Conservation (phyloP, 1,140 invertebrate species). For the Hirudo medicinalis region DNA sequence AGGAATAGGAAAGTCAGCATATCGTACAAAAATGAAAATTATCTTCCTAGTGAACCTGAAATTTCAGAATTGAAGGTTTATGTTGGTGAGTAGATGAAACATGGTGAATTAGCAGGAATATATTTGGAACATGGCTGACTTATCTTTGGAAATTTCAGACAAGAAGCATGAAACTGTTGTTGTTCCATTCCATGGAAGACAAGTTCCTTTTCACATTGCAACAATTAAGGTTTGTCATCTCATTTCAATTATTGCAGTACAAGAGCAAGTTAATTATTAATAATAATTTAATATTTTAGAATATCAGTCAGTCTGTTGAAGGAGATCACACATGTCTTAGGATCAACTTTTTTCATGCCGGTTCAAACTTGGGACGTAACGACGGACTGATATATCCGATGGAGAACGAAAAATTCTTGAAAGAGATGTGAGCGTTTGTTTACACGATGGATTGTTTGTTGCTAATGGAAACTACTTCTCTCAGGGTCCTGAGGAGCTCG, state of each 20-base stretch:
- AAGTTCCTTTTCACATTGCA: conserved; percentile 94
- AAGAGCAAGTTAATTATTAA: conserved; percentile 14
- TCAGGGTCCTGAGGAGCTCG: conserved; percentile 50
- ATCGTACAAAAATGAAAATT: conserved; percentile 80
- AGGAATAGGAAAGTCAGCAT: conserved; percentile 69
- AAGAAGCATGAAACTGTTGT: conserved; percentile 95
- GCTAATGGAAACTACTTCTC: neutral
- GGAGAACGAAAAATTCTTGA: conserved; percentile 88
- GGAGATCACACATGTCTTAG: conserved; percentile 97
- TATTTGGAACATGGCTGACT: neutral
- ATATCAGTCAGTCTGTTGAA: conserved; percentile 93
- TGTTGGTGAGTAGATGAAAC: conserved; percentile 56
- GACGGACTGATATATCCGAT: conserved; percentile 77
- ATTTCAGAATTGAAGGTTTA: conserved; percentile 85
- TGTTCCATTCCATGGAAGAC: conserved; percentile 82
- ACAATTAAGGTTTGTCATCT: conserved; percentile 68
- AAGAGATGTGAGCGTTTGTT: conserved; percentile 71
- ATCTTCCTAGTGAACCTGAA: conserved; percentile 84
- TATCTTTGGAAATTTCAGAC: conserved; percentile 51
- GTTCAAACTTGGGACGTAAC: conserved; percentile 63
- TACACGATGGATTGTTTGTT: neutral
- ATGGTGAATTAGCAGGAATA: neutral
- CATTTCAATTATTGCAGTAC: neutral
- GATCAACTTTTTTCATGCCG: conserved; percentile 97
- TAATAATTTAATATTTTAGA: conserved; percentile 41